Evolutionary conservation across 2,888 invertebrate genomes (phyloP).

Genomic region (Lithophane semibrunnea): DNA sequence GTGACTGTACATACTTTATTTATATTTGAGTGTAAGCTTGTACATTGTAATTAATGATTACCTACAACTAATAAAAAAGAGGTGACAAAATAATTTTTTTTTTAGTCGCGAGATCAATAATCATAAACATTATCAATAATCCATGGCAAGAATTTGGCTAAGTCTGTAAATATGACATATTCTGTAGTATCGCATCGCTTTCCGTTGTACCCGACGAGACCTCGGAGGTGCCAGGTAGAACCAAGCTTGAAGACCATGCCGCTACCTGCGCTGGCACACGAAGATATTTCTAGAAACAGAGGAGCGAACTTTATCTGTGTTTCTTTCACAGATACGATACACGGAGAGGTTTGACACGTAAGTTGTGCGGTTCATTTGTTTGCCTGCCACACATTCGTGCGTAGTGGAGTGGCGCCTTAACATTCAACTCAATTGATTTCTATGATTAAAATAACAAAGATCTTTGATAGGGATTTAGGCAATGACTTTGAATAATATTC

Average conservation of each 20-base stretch:
- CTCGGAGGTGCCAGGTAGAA: constrained; percentile 25
- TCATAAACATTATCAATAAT: constrained; percentile 16
- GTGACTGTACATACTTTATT: too few species aligned
- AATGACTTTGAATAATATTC: not conserved
- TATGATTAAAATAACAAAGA: not conserved
- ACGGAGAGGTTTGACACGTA: not conserved
- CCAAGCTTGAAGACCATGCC: constrained; percentile 31
- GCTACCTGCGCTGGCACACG: constrained; percentile 15
- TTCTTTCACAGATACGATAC: not conserved
- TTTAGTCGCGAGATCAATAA: not conserved
- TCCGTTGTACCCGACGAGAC: constrained; percentile 1
- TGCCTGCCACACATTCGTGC: not conserved
- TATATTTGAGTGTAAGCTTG: too few species aligned
- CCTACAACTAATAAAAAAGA: too few species aligned
- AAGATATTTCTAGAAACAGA: constrained; percentile 10
- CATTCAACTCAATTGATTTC: not conserved
- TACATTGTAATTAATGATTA: too few species aligned
- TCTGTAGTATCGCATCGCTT: constrained; percentile 12
- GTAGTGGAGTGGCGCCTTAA: not conserved
- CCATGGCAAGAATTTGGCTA: constrained; percentile 29
- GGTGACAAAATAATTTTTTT: too few species aligned
- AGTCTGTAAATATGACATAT: constrained; percentile 25
- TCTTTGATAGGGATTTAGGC: not conserved
- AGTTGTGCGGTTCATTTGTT: not conserved
- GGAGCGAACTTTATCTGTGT: not conserved